phyloP scores from a whole-genome alignment of 2,797 vertebrate genomes.

The Percopsis omiscomaycus region DNA sequence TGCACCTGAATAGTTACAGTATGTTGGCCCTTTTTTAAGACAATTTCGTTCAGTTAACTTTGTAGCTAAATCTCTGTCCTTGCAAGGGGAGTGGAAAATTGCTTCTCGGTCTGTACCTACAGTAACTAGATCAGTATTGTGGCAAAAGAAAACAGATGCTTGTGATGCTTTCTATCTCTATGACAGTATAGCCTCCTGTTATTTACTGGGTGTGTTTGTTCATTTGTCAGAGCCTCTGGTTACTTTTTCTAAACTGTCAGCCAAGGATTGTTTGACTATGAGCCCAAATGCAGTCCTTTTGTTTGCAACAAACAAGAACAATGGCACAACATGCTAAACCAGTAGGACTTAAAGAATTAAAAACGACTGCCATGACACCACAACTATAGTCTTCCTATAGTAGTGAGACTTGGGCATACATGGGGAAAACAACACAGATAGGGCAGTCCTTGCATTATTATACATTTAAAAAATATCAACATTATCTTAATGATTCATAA shows the following conservation, averaged over 20 bases:
- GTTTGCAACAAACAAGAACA: background rate
- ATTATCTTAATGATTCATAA: too few relatives aligned
- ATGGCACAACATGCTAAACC: background rate
- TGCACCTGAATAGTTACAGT: slow-evolving; percentile 64
- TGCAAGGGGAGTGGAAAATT: slow-evolving; percentile 3
- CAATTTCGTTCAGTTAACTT: slow-evolving; percentile 38
- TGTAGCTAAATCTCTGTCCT: slow-evolving; percentile 18
- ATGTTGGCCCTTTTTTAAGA: slow-evolving; percentile 37
- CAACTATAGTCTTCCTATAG: too few relatives aligned
- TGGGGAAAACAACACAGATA: too few relatives aligned
- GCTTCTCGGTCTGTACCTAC: background rate
- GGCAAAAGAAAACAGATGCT: background rate
- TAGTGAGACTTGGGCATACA: too few relatives aligned
- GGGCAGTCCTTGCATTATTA: too few relatives aligned
- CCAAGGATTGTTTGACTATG: slow-evolving; percentile 1
- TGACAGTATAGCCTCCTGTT: background rate
- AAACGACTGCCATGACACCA: background rate
- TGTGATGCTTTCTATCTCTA: background rate
- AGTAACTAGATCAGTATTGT: background rate
- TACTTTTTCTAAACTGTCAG: slow-evolving; percentile 8
- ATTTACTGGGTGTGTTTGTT: slow-evolving; percentile 1
- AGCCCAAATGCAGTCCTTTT: background rate
- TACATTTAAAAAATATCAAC: too few relatives aligned
- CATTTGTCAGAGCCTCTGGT: background rate
- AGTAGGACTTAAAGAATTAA: background rate